A percentile compares a stretch with the other conserved stretches of the same genome.
These are phyloP conservation scores for Panulirus ornatus DNA, from an alignment of 1,140 invertebrate species.

Conservation along the genomic window DNA sequence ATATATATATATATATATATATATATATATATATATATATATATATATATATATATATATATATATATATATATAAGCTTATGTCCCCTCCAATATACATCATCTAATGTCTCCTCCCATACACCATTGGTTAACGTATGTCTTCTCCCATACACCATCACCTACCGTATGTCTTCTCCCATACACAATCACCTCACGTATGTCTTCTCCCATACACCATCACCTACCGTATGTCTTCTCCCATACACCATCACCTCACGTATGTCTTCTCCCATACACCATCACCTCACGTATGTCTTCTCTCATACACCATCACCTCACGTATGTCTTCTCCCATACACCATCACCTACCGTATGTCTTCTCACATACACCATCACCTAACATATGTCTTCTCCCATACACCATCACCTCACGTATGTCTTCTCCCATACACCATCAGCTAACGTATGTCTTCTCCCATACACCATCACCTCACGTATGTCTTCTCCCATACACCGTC, in stretches of 20 bases:
- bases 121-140: background rate
- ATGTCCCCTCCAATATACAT: background rate
- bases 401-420: too few species aligned
- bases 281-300: background rate
- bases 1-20: conserved; percentile 41
- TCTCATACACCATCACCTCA: background rate
- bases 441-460: background rate
- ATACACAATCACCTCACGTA: background rate
- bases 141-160: background rate
- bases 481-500: background rate
- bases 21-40: conserved; percentile 23
- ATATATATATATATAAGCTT: conserved; percentile 29
- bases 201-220: background rate
- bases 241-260: too few species aligned
- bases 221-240: background rate
- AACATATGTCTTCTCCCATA: background rate
- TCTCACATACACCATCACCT: background rate
- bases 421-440: too few species aligned
- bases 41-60: conserved; percentile 46
- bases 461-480: background rate
- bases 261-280: background rate
- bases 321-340: too few species aligned
- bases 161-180: background rate
- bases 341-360: too few species aligned
- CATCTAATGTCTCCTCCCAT: background rate